These are phyloP conservation scores for Chelmon rostratus DNA, from an alignment of 2,797 vertebrate genomes.

Conservation along the genomic window DNA sequence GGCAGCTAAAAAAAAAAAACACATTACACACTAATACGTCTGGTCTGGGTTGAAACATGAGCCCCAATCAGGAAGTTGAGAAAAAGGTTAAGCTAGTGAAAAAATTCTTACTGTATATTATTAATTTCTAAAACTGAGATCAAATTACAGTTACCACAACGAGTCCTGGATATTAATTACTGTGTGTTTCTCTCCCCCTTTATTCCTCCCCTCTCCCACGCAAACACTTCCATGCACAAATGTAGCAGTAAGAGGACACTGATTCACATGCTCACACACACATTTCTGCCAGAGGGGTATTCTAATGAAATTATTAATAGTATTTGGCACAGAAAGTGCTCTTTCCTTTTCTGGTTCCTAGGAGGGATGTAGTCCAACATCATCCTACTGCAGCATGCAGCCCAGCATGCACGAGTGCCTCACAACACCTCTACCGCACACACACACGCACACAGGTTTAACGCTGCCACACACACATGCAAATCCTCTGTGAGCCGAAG, in stretches of 20 bases:
- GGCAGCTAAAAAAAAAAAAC: neutral
- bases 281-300: slow-evolving; percentile 48
- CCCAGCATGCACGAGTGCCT: slow-evolving; percentile 9
- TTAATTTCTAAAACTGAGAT: slow-evolving; percentile 24
- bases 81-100: neutral
- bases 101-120: neutral
- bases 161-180: slow-evolving; percentile 24
- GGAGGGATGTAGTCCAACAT: slow-evolving; percentile 42
- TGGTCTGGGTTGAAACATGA: neutral
- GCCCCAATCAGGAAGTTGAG: slow-evolving; percentile 1
- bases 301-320: slow-evolving; percentile 65
- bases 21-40: neutral
- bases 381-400: slow-evolving; percentile 19
- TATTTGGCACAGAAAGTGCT: slow-evolving; percentile 48
- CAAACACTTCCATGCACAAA: slow-evolving; percentile 42
- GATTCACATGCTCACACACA: slow-evolving; percentile 40
- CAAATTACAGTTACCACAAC: slow-evolving; percentile 17
- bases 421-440: slow-evolving; percentile 26
- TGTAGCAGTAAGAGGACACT: slow-evolving; percentile 31
- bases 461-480: slow-evolving; percentile 30
- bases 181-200: slow-evolving; percentile 13
- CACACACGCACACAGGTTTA: slow-evolving; percentile 35
- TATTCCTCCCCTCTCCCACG: slow-evolving; percentile 28
- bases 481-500: slow-evolving; percentile 40
- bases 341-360: slow-evolving; percentile 38